Base-by-base conservation (phyloP, 64 coral and sea anemone genomes). In the Montipora efflorescens region DNA sequence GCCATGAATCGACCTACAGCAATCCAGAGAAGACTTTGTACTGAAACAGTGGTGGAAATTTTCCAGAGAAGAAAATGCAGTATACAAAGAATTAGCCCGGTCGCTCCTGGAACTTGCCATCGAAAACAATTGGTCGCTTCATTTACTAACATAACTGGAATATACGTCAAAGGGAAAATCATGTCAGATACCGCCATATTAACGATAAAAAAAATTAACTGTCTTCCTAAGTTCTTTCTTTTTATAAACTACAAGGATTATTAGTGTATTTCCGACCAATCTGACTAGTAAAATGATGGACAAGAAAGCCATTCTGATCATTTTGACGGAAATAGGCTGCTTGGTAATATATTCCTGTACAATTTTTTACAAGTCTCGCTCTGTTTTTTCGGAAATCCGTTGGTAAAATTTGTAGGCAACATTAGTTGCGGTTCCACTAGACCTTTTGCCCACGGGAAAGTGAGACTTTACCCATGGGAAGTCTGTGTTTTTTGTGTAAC, bases 111-210 rank as follows among this genome's bases (percentile, higher is more conserved):
- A 7, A 91, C 44, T 0, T 5, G 48, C 88, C 74, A 90, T 15
- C 7, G 45, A 2, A 5, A 9, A 10, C 20, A 43, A 5, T 1
- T 20, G 8, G 61, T 46, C 9, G 59, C 79, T 15, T 20, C 14
- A 5, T 80, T 2, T 1, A 28, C 12, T 5, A 91, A 43, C 0
- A n/a, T 10, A 7, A 69, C 43, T 59, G 58, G 79, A 8, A 79
- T 57, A 13, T 16, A 15, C 1, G 53, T 36, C 18, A 70, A n/a
- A 16, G 79, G 48, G 18, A 14, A 67, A 6, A 91, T 3, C 0
- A 95, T 49, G 55, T 95, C 93, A 10, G 88, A 90, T 1, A 67
- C 22, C 4, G 93, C 88, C 80, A 91, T 91, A 53, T 91, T 95
- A 0, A 78, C 81, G 5, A 91, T 91, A 61, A 93, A 53, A 16